Evolutionary conservation across 2,113 vertebrate species (phyloP), one percentile per base, ranked within the genome.

Genomic region (Coreoperca whiteheadi): DNA sequence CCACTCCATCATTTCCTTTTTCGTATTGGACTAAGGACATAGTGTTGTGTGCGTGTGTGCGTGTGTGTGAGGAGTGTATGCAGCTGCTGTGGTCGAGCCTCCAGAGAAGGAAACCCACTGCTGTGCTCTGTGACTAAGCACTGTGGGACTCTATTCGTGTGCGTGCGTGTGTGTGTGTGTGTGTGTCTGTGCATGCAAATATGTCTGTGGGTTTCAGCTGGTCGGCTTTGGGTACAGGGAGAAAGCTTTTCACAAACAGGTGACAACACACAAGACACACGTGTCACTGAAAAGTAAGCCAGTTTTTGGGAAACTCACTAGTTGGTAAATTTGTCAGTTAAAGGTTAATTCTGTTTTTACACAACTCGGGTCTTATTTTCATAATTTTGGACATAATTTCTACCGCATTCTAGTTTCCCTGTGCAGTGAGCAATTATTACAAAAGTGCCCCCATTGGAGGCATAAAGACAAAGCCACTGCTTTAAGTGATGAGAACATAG

Each of bases 11-110:
- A 54, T 54, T 68, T 59, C 30, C 28, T 50, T 57, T 57, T 59
- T 72, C 25, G 25, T 54, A 18, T 32, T 50, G 20, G 30, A 60
- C 70, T 0, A 5, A 57, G 60, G 61, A n/a, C 39, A 25, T 15
- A 4, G 18, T 21, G 41, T 39, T 57, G 65, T 56, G 28, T 34
- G 61, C 3, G 56, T 70, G 60, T 51, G 43, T 71, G 43, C 12
- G 0, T 50, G 12, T 0, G 0, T 72, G 28, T 57, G 46, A 20
- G 9, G 21, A 39, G 39, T 50, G 63, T 60, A 48, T 12, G 3
- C 78, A 81, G 79, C 56, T 81, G 76, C 8, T 43, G 68, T 23
- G 32, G 63, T 34, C 28, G 69, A n/a, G 43, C 82, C 70, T 12
- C 57, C 37, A 61, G 73, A 84, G 72, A 61, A 39, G 15, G 20